Base-by-base conservation (phyloP, 23 tunicate species). In the Ciona savignyi region DNA sequence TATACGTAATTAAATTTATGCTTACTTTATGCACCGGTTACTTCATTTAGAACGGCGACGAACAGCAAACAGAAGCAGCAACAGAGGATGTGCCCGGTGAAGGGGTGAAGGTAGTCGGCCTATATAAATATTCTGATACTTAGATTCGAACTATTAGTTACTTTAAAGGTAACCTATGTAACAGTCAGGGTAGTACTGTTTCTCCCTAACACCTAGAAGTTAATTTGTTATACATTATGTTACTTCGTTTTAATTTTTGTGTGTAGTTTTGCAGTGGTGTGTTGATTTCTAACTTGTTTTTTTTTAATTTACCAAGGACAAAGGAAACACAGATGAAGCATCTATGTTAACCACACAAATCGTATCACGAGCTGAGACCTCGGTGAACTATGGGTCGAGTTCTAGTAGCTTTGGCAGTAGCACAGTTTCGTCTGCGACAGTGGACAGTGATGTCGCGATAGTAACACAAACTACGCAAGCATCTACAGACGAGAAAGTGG, bases 321-420 rank as follows among this genome's bases (percentile, higher is more conserved):
- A 35, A 2, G 35, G 35, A 72, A 72, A 33, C 23, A 29, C 34
- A 31, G 76, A 72, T 48, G 65, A 64, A 72, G 76, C 51, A 25
- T 21, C 32, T 11, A 24, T 72, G 2, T 29, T 72, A 49, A 49
- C 76, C 34, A 25, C 64, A 48, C 56, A 72, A 29, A 49, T 72
- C 26, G 76, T 72, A n/a, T 72, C 76, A 35, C 63, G 76, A 48
- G 76, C 76, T 25, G 60, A 72, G 32, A 72, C 76, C 33, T 72
- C 76, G 6, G 76, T 72, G 1, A 51, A 72, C 21, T 72, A 72
- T 35, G 76, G 76, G 26, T 72, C 76, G 35, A 72, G 76, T 72
- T 72, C 76, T 24, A 72, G 76, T 48, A 72, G 76, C 49, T 72
- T 72, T 27, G 76, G 76, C 20, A 72, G 76, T 32, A 72, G 64